Base-by-base conservation (phyloP, 35 echinoderm and acorn worm species). In the Apostichopus japonicus region DNA sequence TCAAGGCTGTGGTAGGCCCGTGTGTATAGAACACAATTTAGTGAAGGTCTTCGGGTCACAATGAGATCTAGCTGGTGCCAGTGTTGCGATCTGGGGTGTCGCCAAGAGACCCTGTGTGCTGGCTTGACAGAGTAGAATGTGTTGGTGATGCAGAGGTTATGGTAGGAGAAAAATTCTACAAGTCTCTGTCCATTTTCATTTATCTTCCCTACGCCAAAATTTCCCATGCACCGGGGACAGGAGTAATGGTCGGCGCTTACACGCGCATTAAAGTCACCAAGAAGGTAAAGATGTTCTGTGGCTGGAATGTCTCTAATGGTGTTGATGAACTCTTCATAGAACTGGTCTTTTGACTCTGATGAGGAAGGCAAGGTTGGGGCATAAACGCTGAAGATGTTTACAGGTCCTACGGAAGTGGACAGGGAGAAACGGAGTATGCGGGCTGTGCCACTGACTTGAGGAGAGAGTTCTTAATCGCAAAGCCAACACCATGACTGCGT, bases 61-160 rank as follows among this genome's bases (percentile, higher is more conserved):
- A 89, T 71, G 8, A 89, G 54, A 21, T 89, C 86, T 6, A 89
- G 19, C 27, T 89, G 86, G 59, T 89, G 86, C 86, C 86, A 89
- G 27, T 89, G 86, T 23, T 51, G 2, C 6, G 86, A 89, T 7
- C 56, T 89, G 5, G 52, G 86, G 67, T 65, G 63, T 33, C 67
- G 57, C n/a, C n/a, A n/a, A n/a, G n/a, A n/a, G n/a, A n/a, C n/a
- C n/a, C n/a, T n/a, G n/a, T n/a, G n/a, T 6, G 11, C 22, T 4
- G 53, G 84, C 55, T 87, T 87, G 2, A 17, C 23, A 15, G 7
- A 16, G 55, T 58, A 87, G 55, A 59, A 87, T 6, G 57, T 87
- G 57, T 87, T 87, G 4, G 84, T 87, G 55, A 57, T 87, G 52
- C 84, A 87, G 6, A 87, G 84, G 54, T 87, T 21, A 5, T 61